A percentile compares a stretch with the other conserved stretches of the same genome.
Evolutionary conservation across 2,888 invertebrate genomes (phyloP).

Genomic region (Metallyticus violacea): DNA sequence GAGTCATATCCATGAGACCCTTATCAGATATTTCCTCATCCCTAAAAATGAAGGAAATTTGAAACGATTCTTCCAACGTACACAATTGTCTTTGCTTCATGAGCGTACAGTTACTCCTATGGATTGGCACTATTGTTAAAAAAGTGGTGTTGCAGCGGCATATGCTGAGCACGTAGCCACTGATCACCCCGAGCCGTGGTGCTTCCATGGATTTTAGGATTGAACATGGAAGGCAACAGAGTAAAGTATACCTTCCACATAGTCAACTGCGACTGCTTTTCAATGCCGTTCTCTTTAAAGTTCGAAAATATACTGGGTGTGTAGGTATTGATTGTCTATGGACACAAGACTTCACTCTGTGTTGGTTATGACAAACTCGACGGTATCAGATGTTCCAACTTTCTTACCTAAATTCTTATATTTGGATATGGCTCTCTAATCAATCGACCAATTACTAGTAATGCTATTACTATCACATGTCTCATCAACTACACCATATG

Average conservation of each 20-base stretch:
- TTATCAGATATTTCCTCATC: too few relatives aligned
- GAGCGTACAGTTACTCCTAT: too few relatives aligned
- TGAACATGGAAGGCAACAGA: neutral
- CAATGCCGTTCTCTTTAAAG: neutral
- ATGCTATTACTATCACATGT: neutral
- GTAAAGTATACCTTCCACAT: neutral
- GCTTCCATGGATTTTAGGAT: neutral
- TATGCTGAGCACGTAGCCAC: too few relatives aligned
- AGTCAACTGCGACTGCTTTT: neutral
- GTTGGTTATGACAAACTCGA: neutral
- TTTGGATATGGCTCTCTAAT: neutral
- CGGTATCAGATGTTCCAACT: neutral
- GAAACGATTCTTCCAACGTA: too few relatives aligned
- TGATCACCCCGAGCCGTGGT: neutral
- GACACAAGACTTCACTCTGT: neutral
- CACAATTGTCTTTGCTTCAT: too few relatives aligned
- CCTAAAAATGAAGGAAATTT: too few relatives aligned
- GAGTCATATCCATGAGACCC: neutral
- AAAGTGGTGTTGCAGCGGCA: too few relatives aligned
- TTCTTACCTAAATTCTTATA: neutral
- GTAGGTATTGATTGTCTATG: neutral
- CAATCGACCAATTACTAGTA: neutral
- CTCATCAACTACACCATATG: neutral
- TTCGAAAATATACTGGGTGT: neutral
- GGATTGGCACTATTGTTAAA: too few relatives aligned